Evolutionary conservation across 1,140 invertebrate species (phyloP), one percentile per base, ranked within the genome.

Genomic region (Cotesia vestalis): DNA sequence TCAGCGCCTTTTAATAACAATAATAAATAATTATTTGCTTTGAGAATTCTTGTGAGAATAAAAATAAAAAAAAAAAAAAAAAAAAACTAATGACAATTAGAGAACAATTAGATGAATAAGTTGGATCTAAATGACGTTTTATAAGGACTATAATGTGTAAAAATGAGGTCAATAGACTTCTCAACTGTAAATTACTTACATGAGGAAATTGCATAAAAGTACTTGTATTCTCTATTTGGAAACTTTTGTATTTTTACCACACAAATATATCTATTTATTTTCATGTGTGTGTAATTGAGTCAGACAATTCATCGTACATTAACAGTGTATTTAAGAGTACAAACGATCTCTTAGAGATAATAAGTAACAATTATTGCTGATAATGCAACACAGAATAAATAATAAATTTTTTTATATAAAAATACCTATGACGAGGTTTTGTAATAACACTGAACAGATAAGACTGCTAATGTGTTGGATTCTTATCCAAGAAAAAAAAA

Each of bases 271-370:
- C 5, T 40, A 40, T 40, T 5, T 40, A 40, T 40, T 4, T 40
- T 9, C 6, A 46, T 46, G 11, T 46, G 11, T 9, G 11, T 11
- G 11, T 11, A 36, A 63, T 11, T 63, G 61, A 63, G 12, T 63
- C 61, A 63, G 36, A 63, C 61, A 63, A 36, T 63, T 63, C 61
- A 63, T 34, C 35, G 61, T 63, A 38, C 35, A 46, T 40, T 63
- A 40, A 14, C 3, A 38, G 61, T 34, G 14, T 63, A 63, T 46
- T 38, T 63, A 63, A 63, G 61, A 63, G 36, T 52, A 52, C 36
- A 66, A 66, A 27, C 63, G 63, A 52, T 66, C 46, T 66, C 27
- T 66, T 51, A 46, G 46, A 66, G 34, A 36, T 66, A 66, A 66
- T 66, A 52, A 46, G 38, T 8, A 14, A 53, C 46, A 66, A 51